Evolutionary conservation across 92 coral and sea anemone species (phyloP), one percentile per base, ranked within the genome.

Genomic region (Parazoanthus darwini): DNA sequence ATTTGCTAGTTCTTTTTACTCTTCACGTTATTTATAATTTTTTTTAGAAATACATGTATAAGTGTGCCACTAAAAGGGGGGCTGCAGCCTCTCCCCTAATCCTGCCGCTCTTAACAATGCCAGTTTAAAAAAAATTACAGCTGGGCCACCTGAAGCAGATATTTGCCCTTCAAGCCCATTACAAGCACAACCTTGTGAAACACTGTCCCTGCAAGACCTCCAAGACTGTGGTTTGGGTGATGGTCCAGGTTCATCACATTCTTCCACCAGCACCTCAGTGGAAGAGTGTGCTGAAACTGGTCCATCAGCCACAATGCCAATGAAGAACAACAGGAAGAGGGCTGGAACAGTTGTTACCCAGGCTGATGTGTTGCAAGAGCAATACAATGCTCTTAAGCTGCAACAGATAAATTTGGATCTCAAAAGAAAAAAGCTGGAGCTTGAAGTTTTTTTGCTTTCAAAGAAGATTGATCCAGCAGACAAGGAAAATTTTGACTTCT

Each of bases 391-490:
- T 18, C 48, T 75, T 16, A 75, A 75, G 79, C 43, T 75, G 79
- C 39, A 36, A 18, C 50, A 75, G 23, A 38, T 37, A 39, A 75
- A 35, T n/a, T 75, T 75, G 48, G 79, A 75, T 11, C 51, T 75
- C 8, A 75, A 75, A 18, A 75, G 79, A 75, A 75, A 38, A 75
- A 75, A 75, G 48, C 48, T 80, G 44, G 33, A 56, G 44, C 85
- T 80, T 58, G 51, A 80, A 54, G 26, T 56, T 56, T 80, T 56
- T 59, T 23, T 80, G 59, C 63, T 80, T 36, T 35, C 85, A 18
- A 80, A 80, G 36, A 29, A 51, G 22, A 68, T 51, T 14, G 63
- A 35, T 80, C 46, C 48, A 25, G 18, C 85, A 50, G 71, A 80
- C 39, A 80, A 80, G 74, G 74, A 68, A 68, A 68, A 71, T 85